Percentiles rank a stretch among this genome's conserved stretches.
Conservation (phyloP, 2,113 vertebrate species). For the Actinemys pallida region DNA sequence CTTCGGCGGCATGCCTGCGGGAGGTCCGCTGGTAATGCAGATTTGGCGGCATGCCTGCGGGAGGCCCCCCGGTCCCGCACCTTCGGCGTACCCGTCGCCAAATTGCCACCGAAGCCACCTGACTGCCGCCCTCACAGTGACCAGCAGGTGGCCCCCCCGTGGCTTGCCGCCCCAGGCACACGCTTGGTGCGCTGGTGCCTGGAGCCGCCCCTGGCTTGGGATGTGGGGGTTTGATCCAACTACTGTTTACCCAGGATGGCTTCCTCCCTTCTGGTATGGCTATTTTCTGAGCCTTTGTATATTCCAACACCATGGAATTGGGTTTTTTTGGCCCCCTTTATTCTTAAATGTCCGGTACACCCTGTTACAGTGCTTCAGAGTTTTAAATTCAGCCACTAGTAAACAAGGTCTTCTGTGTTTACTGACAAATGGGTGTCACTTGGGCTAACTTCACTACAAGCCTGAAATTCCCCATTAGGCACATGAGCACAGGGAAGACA, state of each 20-base stretch:
- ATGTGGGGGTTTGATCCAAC: neutral
- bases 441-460: neutral
- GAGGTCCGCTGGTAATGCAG: too few relatives aligned
- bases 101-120: too few relatives aligned
- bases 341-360: neutral
- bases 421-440: fast-evolving
- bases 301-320: neutral
- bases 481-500: neutral
- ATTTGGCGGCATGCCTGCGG: too few relatives aligned
- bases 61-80: too few relatives aligned
- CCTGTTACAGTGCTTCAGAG: neutral
- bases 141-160: too few relatives aligned
- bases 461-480: neutral
- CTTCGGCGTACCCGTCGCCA: too few relatives aligned
- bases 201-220: neutral
- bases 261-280: neutral
- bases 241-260: neutral
- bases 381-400: neutral
- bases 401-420: neutral
- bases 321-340: neutral
- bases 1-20: too few relatives aligned
- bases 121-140: too few relatives aligned
- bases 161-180: too few relatives aligned
- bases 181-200: too few relatives aligned
- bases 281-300: neutral